Evolutionary conservation across 2,888 invertebrate genomes (phyloP).

Genomic region (Trichopria drosophilae): DNA sequence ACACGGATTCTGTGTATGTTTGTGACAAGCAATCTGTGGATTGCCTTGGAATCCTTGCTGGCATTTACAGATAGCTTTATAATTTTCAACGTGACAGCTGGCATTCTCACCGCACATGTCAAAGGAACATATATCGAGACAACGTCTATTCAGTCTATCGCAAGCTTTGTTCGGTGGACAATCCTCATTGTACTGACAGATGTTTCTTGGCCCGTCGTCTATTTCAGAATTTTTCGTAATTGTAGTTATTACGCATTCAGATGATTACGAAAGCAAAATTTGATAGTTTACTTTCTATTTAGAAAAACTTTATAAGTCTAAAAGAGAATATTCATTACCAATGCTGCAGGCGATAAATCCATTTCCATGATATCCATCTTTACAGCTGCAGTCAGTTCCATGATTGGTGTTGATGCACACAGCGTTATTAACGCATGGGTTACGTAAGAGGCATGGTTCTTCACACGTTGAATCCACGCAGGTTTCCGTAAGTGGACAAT

Average conservation of each 20-base stretch:
- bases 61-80: slow-evolving; percentile 80
- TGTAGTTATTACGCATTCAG: neutral
- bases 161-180: slow-evolving; percentile 85
- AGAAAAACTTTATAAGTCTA: no score
- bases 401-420: slow-evolving; percentile 87
- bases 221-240: neutral
- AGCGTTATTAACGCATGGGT: slow-evolving; percentile 82
- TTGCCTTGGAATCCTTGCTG: slow-evolving; percentile 80
- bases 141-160: slow-evolving; percentile 80
- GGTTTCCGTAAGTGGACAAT: slow-evolving; percentile 83
- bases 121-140: slow-evolving; percentile 79
- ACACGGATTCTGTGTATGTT: slow-evolving; percentile 76
- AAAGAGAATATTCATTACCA: slow-evolving; percentile 71
- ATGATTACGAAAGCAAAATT: neutral
- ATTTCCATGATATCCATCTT: slow-evolving; percentile 84
- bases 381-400: slow-evolving; percentile 82
- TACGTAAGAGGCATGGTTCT: slow-evolving; percentile 82
- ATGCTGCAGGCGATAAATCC: slow-evolving; percentile 79
- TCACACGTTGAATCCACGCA: slow-evolving; percentile 84
- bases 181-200: slow-evolving; percentile 89
- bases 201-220: slow-evolving; percentile 62
- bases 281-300: no score
- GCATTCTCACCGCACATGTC: slow-evolving; percentile 79
- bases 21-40: slow-evolving; percentile 71
- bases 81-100: slow-evolving; percentile 79